Evolutionary conservation across 1,140 invertebrate genomes (phyloP).

Genomic region (Zaprionus tsacasi): DNA sequence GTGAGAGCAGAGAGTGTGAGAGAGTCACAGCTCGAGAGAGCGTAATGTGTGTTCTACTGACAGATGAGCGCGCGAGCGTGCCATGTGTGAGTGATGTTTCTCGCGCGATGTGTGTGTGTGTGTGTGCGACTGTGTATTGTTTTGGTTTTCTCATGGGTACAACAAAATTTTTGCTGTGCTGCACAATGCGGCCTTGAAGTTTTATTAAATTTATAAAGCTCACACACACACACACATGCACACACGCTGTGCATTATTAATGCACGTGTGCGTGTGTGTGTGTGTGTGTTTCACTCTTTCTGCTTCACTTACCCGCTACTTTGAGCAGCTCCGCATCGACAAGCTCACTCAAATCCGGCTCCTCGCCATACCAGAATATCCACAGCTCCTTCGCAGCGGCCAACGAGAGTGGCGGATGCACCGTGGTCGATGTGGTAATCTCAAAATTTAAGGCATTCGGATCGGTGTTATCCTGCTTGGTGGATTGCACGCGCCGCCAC

Average conservation of each 20-base stretch:
- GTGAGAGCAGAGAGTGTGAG: background rate
- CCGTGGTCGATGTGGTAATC: slow-evolving; percentile 82
- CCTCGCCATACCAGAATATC: slow-evolving; percentile 99
- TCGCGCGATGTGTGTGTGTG: slow-evolving; percentile 4
- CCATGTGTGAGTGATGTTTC: slow-evolving; percentile 49
- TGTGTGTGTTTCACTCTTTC: background rate
- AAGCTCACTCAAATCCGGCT: slow-evolving; percentile 94
- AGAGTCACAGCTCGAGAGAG: background rate
- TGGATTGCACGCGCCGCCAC: slow-evolving; percentile 93
- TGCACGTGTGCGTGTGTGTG: background rate
- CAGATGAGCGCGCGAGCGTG: slow-evolving; percentile 22
- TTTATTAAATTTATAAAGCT: slow-evolving; percentile 58
- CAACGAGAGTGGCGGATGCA: slow-evolving; percentile 88
- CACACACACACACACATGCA: slow-evolving; percentile 21
- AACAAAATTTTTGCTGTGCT: slow-evolving; percentile 50
- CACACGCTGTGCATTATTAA: slow-evolving; percentile 3
- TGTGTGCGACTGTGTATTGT: slow-evolving; percentile 42
- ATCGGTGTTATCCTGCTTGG: slow-evolving; percentile 83
- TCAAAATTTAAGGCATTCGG: slow-evolving; percentile 81
- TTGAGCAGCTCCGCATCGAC: slow-evolving; percentile 91
- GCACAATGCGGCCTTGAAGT: slow-evolving; percentile 61
- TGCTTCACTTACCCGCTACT: slow-evolving; percentile 88
- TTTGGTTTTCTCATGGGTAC: slow-evolving; percentile 59
- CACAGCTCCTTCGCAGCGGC: slow-evolving; percentile 96
- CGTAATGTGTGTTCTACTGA: slow-evolving; percentile 3